phyloP scores from a whole-genome alignment of 64 coral and sea anemone species.

The Montipora efflorescens region DNA sequence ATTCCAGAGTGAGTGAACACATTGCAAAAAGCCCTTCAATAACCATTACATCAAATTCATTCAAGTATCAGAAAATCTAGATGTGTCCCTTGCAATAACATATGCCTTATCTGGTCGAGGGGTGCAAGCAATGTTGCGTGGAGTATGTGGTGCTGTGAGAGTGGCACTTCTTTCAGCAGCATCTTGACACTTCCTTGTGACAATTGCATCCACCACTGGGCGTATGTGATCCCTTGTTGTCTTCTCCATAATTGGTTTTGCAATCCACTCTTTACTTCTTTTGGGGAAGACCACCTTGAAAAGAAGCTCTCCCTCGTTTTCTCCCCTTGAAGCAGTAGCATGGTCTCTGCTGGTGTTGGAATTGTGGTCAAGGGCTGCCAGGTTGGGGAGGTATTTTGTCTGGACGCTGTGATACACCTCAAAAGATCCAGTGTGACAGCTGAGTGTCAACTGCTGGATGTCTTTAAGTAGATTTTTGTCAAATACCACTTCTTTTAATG shows the following conservation, averaged over 20 bases:
- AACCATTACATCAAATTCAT: no score
- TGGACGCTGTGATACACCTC: no score
- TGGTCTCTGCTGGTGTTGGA: not conserved
- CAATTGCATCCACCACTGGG: conserved; percentile 14
- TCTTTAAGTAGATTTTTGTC: conserved; percentile 16
- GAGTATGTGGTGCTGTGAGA: not conserved
- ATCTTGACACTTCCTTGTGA: conserved; percentile 20
- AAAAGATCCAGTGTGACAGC: not conserved
- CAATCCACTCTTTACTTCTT: conserved; percentile 9
- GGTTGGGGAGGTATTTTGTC: no score
- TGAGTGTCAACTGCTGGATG: not conserved
- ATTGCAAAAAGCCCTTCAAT: no score
- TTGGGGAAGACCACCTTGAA: conserved; percentile 33
- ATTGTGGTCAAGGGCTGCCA: conserved; percentile 38
- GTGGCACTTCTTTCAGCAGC: conserved; percentile 37
- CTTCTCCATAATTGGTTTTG: conserved; percentile 53
- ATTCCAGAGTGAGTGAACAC: no score
- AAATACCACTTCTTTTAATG: conserved; percentile 30
- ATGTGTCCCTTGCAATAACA: not conserved
- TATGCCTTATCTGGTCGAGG: conserved; percentile 28
- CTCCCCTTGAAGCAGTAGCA: not conserved
- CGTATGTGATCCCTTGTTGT: conserved; percentile 14
- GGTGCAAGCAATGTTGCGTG: conserved; percentile 28
- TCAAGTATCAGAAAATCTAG: no score
- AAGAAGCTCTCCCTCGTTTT: conserved; percentile 6